Base-by-base conservation (phyloP, 2,797 vertebrate genomes). In the Falco biarmicus region DNA sequence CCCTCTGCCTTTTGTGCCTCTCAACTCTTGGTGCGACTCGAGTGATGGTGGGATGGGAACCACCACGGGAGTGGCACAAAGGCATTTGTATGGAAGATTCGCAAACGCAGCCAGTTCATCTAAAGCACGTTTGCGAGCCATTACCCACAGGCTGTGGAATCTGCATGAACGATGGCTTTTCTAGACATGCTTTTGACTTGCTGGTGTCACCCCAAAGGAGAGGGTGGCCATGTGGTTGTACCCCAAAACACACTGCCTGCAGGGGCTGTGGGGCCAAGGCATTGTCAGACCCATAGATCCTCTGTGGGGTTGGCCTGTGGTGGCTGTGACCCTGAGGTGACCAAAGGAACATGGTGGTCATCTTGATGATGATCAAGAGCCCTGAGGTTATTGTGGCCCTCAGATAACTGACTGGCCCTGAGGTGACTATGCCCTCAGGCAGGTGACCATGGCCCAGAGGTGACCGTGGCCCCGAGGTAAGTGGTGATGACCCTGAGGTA, bases 241-340 rank as follows among this genome's bases (percentile, higher is more conserved):
- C 13, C 69, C 47, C 39, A 39, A 20, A 71, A 41, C 4, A 6
- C 37, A 3, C 21, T 2, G 31, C 28, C 21, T 2, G 31, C 21
- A 8, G 8, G 25, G 41, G 18, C 18, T 41, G 16, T 0, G 9
- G 56, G n/a, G 39, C 7, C 25, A 47, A 10, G 0, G 0, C 2
- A 0, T 8, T 25, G 34, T 22, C 31, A 84, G 73, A 64, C 21
- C 45, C 8, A 32, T 41, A n/a, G 37, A 14, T 24, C 20, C 13
- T 5, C 43, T 19, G 6, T 14, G 37, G 51, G 53, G 7, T 8
- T 53, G 48, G 10, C 6, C 39, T 5, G 19, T 14, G 50, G 34
- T 20, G 53, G 18, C 11, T 11, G 47, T 11, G 41, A 43, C 15
- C 28, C 15, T 2, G 32, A 69, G 63, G 11, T 13, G 37, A n/a